Base-by-base conservation (phyloP, 2,888 invertebrate species). In the Cataglyphis albicans region DNA sequence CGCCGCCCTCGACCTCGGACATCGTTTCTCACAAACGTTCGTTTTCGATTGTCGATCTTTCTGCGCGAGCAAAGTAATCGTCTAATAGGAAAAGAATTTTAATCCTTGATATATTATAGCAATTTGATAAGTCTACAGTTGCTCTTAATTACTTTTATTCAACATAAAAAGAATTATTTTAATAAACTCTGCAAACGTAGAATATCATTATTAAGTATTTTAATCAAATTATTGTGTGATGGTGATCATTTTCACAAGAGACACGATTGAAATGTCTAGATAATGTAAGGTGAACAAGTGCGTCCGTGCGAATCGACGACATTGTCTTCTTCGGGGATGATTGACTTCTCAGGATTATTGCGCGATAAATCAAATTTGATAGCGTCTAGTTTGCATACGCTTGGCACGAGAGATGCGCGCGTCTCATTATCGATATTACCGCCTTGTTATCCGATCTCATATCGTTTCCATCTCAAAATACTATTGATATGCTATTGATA, bases 311-410 rank as follows among this genome's bases (percentile, higher is more conserved):
- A 63, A 83, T 41, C 57, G 57, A 63, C 68, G 72, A 84, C 84
- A 82, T 87, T 84, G 85, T 86, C 81, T 82, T 73, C 29, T 78
- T 12, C 75, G 32, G 25, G 48, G 64, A 29, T 80, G 85, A 86
- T 86, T 83, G 90, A 86, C 84, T 84, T 65, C 81, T 82, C 64
- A 18, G 41, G 84, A 86, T 90, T 91, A 90, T 91, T 90, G 89
- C 76, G 70, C 89, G 85, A 91, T 91, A 91, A 92, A 91, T 92
- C 90, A 90, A 86, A 85, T 89, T 90, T 88, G 90, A 91, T 89
- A 87, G 88, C 86, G 87, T 89, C 86, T 82, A 85, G 64, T 35
- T 83, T 72, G 85, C 84, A 86, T 84, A 57, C 65, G 81, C 85
- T 84, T 88, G 82, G 81, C 84, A 70, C 85, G 86, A 48, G n/a